Base-by-base conservation (phyloP, 1,140 invertebrate species). In the Phocides pigmalion region DNA sequence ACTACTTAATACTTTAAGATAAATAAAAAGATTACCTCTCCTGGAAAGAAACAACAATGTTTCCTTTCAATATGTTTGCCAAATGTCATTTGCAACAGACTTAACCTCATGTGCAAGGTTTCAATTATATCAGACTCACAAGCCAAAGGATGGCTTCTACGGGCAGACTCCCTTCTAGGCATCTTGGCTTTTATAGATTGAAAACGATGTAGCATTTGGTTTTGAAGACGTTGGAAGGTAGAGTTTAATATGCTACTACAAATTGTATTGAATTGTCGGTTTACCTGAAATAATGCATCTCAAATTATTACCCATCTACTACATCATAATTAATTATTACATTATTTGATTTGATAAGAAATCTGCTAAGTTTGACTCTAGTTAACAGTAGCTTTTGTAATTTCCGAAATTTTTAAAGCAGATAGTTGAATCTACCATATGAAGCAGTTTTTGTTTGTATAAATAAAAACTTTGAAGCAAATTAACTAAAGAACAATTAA, bases 1-100 rank as follows among this genome's bases (percentile, higher is more conserved):
- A n/a, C 5, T 2, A 1, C n/a, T 11, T 5, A 32, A n/a, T 0
- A 11, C 1, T 28, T 28, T 32, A 32, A 32, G 9, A 32, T 25
- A 15, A 59, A 28, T 32, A 8, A 35, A 62, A 46, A 46, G 81
- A 81, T 93, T 93, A 97, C 96, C 92, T 97, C 96, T 82, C 97
- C 97, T 42, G 97, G 95, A 87, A 98, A 97, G 84, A 98, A 98
- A 86, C 96, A 97, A 79, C 96, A 97, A 87, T 97, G 96, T 85
- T 96, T 97, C 70, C 96, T 94, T 86, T 97, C 97, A 75, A 98
- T 97, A 79, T 98, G 97, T 87, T 97, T 97, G 6, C 97, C 97
- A 92, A 98, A 97, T 15, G 96, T 96, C 96, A 97, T 97, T 89
- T 97, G 96, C 37, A 98, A 89, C 41, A 98, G 87, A 32, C 96